phyloP scores from a whole-genome alignment of 2,113 vertebrate species.

The Vanacampus margaritifer region DNA sequence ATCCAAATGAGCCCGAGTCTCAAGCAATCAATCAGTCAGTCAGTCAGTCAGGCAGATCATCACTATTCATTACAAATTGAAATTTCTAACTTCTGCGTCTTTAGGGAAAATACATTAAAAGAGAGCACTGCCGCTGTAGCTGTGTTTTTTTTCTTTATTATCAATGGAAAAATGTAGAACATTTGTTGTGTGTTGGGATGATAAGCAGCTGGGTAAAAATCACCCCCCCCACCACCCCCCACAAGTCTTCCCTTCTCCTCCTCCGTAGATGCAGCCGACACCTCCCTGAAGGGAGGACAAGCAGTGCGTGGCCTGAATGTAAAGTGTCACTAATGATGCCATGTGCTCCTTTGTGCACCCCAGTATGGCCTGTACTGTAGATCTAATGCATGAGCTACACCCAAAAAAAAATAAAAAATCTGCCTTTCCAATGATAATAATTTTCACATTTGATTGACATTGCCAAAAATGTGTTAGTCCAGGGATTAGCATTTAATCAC shows the following conservation, averaged over 20 bases:
- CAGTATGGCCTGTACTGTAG: not conserved
- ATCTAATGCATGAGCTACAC: not conserved
- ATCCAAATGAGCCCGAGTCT: too few relatives aligned
- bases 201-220: not conserved
- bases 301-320: constrained; percentile 4
- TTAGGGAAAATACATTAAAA: not conserved
- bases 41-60: too few relatives aligned
- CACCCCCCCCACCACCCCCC: not conserved
- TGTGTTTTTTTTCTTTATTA: not conserved
- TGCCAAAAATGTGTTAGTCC: not conserved
- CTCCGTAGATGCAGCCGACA: constrained; percentile 2
- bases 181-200: not conserved
- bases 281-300: constrained; percentile 1
- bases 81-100: too few relatives aligned
- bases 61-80: not conserved
- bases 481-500: not conserved
- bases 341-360: constrained; percentile 2
- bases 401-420: not conserved
- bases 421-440: not conserved
- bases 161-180: not conserved
- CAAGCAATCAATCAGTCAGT: too few relatives aligned
- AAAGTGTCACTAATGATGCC: constrained; percentile 8
- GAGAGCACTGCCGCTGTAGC: not conserved
- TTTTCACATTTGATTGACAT: not conserved
- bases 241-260: not conserved